A percentile compares a stretch with the other conserved stretches of the same genome.
Evolutionary conservation across 1,140 invertebrate species (phyloP).

Genomic region (Anagrus nilaparvatae): DNA sequence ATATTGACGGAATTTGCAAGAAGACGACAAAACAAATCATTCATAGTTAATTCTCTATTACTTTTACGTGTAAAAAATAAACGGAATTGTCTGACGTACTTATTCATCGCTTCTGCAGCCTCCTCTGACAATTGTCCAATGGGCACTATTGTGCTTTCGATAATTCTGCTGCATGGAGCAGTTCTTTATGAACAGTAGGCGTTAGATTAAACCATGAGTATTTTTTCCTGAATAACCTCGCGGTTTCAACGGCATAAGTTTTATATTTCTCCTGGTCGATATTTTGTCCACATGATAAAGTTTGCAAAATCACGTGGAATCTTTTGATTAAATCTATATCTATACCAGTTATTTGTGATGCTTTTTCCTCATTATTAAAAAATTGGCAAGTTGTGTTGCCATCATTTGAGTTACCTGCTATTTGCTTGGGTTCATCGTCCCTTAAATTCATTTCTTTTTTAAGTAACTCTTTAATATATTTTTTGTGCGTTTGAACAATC

Average conservation of each 20-base stretch:
- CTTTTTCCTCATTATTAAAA: neutral
- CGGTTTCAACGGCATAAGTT: neutral
- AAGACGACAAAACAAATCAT: no score
- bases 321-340: neutral
- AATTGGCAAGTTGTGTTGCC: neutral
- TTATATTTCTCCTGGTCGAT: neutral
- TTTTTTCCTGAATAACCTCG: neutral
- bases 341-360: no score
- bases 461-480: neutral
- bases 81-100: no score
- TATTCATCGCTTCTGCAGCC: no score
- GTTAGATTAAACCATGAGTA: neutral
- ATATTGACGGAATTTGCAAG: no score
- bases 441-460: neutral
- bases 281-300: neutral
- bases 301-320: neutral
- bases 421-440: neutral
- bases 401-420: no score
- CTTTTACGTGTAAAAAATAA: no score
- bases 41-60: no score
- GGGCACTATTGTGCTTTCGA: no score
- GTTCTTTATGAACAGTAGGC: neutral
- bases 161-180: no score
- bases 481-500: constrained; percentile 7
- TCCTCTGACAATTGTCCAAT: no score